Evolutionary conservation across 2,797 vertebrate species (phyloP).

Genomic region (Pantherophis vulpinus): DNA sequence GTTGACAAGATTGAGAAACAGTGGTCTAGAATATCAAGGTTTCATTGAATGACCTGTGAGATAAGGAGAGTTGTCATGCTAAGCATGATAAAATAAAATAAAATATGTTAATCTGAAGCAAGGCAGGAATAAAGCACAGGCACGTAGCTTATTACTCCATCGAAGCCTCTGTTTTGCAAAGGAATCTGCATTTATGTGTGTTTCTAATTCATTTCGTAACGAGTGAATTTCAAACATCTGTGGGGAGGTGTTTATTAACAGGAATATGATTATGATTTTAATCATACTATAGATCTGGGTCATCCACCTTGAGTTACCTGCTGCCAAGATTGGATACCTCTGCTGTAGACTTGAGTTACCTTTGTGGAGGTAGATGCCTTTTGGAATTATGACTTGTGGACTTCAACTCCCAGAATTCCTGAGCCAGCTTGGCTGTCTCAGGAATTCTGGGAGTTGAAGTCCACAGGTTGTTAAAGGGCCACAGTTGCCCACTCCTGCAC

Average conservation of each 20-base stretch:
- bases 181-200: neutral
- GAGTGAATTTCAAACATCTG: neutral
- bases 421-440: too few relatives aligned
- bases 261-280: neutral
- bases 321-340: too few relatives aligned
- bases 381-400: too few relatives aligned
- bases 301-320: too few relatives aligned
- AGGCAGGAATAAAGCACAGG: neutral
- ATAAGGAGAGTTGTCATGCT: slow-evolving; percentile 27
- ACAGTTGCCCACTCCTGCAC: neutral
- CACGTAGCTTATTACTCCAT: neutral
- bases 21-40: neutral
- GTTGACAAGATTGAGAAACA: too few relatives aligned
- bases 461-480: too few relatives aligned
- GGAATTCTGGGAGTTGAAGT: too few relatives aligned
- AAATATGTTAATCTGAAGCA: neutral
- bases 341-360: too few relatives aligned
- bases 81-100: neutral
- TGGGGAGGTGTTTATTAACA: too few relatives aligned
- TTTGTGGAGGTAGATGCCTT: neutral
- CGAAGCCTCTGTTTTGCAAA: neutral
- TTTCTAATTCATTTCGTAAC: too few relatives aligned
- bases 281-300: too few relatives aligned
- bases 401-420: too few relatives aligned
- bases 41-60: neutral